Percentiles rank a stretch among this genome's conserved stretches.
Evolutionary conservation across 2,888 invertebrate genomes (phyloP).

Genomic region (Lithophane socia): DNA sequence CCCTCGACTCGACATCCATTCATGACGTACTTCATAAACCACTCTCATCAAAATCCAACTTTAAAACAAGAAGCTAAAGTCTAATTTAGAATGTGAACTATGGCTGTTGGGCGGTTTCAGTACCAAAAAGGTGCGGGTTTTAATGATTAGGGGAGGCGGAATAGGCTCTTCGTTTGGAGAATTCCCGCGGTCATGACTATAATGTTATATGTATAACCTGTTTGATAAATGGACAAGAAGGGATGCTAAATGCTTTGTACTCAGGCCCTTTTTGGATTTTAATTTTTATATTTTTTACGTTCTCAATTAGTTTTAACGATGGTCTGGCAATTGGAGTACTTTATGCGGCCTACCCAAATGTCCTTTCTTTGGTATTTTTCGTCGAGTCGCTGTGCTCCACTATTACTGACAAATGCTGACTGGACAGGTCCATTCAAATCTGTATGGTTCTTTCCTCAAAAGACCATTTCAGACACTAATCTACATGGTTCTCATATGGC

Average conservation of each 20-base stretch:
- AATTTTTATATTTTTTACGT: too few species aligned
- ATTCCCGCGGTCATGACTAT: constrained; percentile 65
- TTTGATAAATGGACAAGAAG: constrained; percentile 47
- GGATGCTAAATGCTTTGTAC: constrained; percentile 40
- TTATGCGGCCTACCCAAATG: too few species aligned
- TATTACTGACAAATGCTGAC: too few species aligned
- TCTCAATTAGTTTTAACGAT: too few species aligned
- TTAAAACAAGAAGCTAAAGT: constrained; percentile 58
- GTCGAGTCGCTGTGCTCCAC: too few species aligned
- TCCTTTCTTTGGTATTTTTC: too few species aligned
- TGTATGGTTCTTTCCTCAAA: too few species aligned
- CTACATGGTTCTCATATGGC: too few species aligned
- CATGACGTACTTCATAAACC: constrained; percentile 59
- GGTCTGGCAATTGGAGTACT: too few species aligned
- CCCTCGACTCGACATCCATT: constrained; percentile 78
- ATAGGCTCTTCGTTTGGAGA: constrained; percentile 69
- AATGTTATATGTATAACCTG: constrained; percentile 55
- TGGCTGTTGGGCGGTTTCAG: constrained; percentile 55
- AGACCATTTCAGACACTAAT: too few species aligned
- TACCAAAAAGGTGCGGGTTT: constrained; percentile 49
- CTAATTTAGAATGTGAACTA: constrained; percentile 38
- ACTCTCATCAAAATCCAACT: constrained; percentile 61
- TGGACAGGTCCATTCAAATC: too few species aligned
- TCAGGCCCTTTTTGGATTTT: constrained; percentile 18
- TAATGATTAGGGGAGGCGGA: constrained; percentile 76